Evolutionary conservation across 1,140 invertebrate species (phyloP), one percentile per base, ranked within the genome.

Genomic region (Drosophila burlai): DNA sequence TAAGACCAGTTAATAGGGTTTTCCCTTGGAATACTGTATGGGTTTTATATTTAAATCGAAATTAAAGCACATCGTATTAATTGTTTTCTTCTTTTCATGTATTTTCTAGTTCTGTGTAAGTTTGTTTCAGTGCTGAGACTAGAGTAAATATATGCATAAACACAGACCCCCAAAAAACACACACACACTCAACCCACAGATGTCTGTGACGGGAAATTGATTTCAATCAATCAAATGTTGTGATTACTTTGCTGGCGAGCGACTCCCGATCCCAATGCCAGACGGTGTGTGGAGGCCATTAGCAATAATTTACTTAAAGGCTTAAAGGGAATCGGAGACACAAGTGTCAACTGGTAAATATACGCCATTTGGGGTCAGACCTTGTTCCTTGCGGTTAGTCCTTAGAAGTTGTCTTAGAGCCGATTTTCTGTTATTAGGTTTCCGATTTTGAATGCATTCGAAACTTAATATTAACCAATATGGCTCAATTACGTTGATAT

Each of bases 171-270:
- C 40, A 34, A 13, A 55, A 21, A 52, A 50, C 42, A 74, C 42
- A 62, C 42, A 74, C 42, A 62, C 54, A 47, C 31, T 46, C 62
- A 54, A 58, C 31, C 29, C 60, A 43, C 80, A 47, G 47, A 49
- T 90, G 81, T 71, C 81, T 90, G 73, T 90, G 85, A 90, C 76
- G 85, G 85, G 85, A 90, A 90, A 90, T 90, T 90, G 85, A 85
- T 90, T 90, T 90, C 85, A 90, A 90, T 90, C 85, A 90, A 90
- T 90, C 85, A 90, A 90, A 90, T 90, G 76, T 85, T 90, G 85
- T 90, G 85, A 90, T 90, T 90, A 90, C 85, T 85, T 89, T 90
- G 81, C 75, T 80, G 43, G 43, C 57, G 49, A 82, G 75, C 83
- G 66, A 62, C 15, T 50, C 46, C 40, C 40, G 24, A 38, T 71